Base-by-base conservation (phyloP, 2,888 invertebrate species). In the Uloborus plumipes region DNA sequence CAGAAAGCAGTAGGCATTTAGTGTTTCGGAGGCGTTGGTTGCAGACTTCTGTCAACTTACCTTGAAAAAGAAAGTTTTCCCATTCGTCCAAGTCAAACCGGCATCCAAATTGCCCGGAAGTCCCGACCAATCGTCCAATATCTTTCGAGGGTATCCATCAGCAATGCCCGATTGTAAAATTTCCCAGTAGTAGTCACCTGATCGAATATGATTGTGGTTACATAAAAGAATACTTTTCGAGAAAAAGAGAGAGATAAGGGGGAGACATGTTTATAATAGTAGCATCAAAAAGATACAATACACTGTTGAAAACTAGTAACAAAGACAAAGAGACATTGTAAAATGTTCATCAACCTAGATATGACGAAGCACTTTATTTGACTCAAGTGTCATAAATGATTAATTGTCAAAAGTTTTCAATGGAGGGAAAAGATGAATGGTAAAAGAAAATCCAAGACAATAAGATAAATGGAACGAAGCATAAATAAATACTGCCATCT, bases 1-100 rank as follows among this genome's bases (percentile, higher is more conserved):
- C n/a, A n/a, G n/a, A n/a, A n/a, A n/a, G n/a, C n/a, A n/a, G n/a
- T n/a, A n/a, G n/a, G n/a, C n/a, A n/a, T n/a, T n/a, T n/a, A n/a
- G n/a, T n/a, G n/a, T n/a, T n/a, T n/a, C n/a, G n/a, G n/a, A n/a
- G n/a, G n/a, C n/a, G n/a, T n/a, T n/a, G n/a, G n/a, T n/a, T n/a
- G n/a, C n/a, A n/a, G n/a, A n/a, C n/a, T n/a, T n/a, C n/a, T n/a
- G n/a, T 15, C 1, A 65, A 65, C 85, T 51, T 86, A 91, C 98
- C 91, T 98, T 98, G 91, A 99, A 99, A 92, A 99, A 96, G 90
- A 97, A 99, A 0, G 97, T 97, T 90, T 97, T 97, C 86, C 97
- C 97, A 89, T 97, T 97, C 89, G 95, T 95, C 90, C 96, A 97
- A 0, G 96, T 96, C 88, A 98, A 95, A 11, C 97, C 97, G 2